A percentile compares a stretch with the other conserved stretches of the same genome.
Conservation (phyloP, 2,888 invertebrate genomes). For the Seladonia tumulorum region DNA sequence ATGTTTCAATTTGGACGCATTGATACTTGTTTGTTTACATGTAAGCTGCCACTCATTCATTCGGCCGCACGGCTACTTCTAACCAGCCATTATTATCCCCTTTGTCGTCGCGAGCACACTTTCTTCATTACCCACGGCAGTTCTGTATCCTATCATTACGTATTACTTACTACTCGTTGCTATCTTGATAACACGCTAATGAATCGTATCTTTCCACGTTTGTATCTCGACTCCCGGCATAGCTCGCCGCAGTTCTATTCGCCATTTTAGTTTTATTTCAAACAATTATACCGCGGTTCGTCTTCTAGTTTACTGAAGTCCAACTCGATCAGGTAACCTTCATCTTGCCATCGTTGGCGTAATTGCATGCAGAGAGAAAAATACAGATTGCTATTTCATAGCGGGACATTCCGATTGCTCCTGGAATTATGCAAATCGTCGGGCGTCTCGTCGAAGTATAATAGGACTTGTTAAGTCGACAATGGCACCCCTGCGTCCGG, state of each 20-base stretch:
- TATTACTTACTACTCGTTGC: slow-evolving; percentile 49
- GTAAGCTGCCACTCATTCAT: slow-evolving; percentile 65
- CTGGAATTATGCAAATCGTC: slow-evolving; percentile 40
- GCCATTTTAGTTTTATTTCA: not conserved
- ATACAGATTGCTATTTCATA: not conserved
- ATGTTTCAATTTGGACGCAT: slow-evolving; percentile 84
- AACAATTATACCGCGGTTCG: not conserved
- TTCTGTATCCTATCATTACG: slow-evolving; percentile 53
- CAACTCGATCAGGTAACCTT: not conserved
- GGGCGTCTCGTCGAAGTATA: not conserved
- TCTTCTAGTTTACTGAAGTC: not conserved
- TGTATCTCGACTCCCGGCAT: not conserved
- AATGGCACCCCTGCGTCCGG: slow-evolving; percentile 23
- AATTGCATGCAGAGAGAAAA: not conserved
- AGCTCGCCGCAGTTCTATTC: not conserved
- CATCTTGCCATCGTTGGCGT: not conserved
- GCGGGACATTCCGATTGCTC: not conserved
- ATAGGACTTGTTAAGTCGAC: slow-evolving; percentile 26
- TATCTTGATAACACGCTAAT: slow-evolving; percentile 48
- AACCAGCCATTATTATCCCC: slow-evolving; percentile 80
- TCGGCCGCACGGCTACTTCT: slow-evolving; percentile 66
- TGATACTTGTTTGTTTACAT: slow-evolving; percentile 84
- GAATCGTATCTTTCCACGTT: slow-evolving; percentile 43
- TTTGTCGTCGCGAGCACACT: slow-evolving; percentile 63
- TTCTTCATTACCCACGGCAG: slow-evolving; percentile 47